Evolutionary conservation across 1,140 invertebrate genomes (phyloP), one percentile per base, ranked within the genome.

Genomic region (Homarus americanus): DNA sequence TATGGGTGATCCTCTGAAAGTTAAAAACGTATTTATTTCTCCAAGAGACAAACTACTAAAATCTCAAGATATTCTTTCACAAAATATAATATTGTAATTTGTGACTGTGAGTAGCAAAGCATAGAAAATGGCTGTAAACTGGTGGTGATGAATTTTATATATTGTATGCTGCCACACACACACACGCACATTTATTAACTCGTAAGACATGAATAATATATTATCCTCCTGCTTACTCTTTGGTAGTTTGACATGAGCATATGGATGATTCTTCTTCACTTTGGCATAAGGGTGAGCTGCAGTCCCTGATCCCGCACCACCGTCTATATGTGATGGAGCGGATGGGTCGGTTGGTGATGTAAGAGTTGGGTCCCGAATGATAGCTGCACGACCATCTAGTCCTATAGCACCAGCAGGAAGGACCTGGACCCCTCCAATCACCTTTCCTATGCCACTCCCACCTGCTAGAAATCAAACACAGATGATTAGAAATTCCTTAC

Each of bases 1-100:
- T 96, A 96, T 0, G 96, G 96, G 94, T 96, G 96, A 94, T 96
- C 96, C 82, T 94, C 95, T 95, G 86, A n/a, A 85, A 94, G 38
- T 63, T 0, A 38, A 3, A 82, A 58, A 20, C 38, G 24, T 34
- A 84, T 72, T 32, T 34, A 36, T 75, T 75, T 34, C n/a, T n/a
- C n/a, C n/a, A n/a, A n/a, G n/a, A n/a, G n/a, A n/a, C n/a, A n/a
- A n/a, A n/a, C n/a, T n/a, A n/a, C n/a, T n/a, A n/a, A n/a, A n/a
- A n/a, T n/a, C n/a, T n/a, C n/a, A n/a, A n/a, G n/a, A n/a, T n/a
- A n/a, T n/a, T n/a, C n/a, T n/a, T n/a, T n/a, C n/a, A n/a, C n/a
- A n/a, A n/a, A n/a, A n/a, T n/a, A n/a, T n/a, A n/a, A n/a, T n/a
- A n/a, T n/a, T n/a, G n/a, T n/a, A n/a, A n/a, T n/a, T n/a, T n/a